These are phyloP conservation scores for Phymanthus crucifer DNA, from an alignment of 92 coral and sea anemone species.

Conservation along the genomic window DNA sequence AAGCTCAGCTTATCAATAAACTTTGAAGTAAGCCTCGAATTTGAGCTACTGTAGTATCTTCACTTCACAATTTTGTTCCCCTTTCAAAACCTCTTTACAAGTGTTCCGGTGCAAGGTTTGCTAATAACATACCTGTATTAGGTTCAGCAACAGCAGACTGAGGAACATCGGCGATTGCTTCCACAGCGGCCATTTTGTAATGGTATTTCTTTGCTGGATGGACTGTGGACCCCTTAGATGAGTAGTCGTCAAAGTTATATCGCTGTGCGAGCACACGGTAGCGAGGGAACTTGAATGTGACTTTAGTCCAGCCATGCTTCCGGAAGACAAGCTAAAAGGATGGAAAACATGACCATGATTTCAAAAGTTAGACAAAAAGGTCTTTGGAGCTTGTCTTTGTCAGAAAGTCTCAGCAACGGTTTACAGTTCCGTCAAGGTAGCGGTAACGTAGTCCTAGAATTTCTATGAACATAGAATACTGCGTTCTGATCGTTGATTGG, in stretches of 20 bases:
- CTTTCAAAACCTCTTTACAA: not conserved
- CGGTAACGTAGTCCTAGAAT: no score
- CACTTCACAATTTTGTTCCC: not conserved
- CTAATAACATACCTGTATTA: slow-evolving; percentile 22
- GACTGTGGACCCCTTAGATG: slow-evolving; percentile 98
- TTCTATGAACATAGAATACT: no score
- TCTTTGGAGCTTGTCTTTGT: no score
- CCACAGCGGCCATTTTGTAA: slow-evolving; percentile 62
- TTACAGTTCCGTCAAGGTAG: no score
- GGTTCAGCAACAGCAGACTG: slow-evolving; percentile 28
- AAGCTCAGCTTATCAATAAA: no score
- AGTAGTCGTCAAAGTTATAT: slow-evolving; percentile 95
- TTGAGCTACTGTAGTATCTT: not conserved
- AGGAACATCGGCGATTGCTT: slow-evolving; percentile 47
- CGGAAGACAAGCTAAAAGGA: slow-evolving; percentile 83
- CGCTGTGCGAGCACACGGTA: slow-evolving; percentile 84
- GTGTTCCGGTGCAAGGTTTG: not conserved
- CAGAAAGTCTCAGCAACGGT: no score
- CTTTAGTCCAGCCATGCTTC: slow-evolving; percentile 95
- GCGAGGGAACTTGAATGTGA: slow-evolving; percentile 88
- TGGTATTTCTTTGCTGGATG: slow-evolving; percentile 95
- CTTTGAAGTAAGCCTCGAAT: no score
- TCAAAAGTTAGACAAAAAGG: not conserved
- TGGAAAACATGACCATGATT: not conserved
- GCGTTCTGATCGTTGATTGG: no score